Conservation (phyloP, 1,140 invertebrate species). For the Drosophila santomea region DNA sequence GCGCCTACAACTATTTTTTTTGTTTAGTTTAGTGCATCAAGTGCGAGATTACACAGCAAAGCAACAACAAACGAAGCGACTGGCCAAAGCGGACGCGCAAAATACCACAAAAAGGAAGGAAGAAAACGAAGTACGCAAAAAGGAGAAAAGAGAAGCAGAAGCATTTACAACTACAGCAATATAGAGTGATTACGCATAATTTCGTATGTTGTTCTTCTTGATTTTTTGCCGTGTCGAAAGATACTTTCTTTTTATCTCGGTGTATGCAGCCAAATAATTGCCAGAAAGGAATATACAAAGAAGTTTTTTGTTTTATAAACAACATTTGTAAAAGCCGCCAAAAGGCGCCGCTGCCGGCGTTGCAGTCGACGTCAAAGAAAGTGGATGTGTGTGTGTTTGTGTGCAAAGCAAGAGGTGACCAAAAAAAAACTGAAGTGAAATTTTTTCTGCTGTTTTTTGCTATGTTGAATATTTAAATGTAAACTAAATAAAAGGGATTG, state of each 20-base stretch:
- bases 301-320: conserved; percentile 41
- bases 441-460: conserved; percentile 52
- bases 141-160: conserved; percentile 22
- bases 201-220: conserved; percentile 16
- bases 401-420: conserved; percentile 50
- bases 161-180: conserved; percentile 31
- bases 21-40: conserved; percentile 36
- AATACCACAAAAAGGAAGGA: conserved; percentile 18
- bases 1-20: conserved; percentile 20
- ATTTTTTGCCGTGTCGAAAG: conserved; percentile 35
- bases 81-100: conserved; percentile 38
- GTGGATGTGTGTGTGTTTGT: conserved; percentile 26
- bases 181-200: conserved; percentile 72
- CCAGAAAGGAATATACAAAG: conserved; percentile 3
- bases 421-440: conserved; percentile 76
- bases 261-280: conserved; percentile 41
- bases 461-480: conserved; percentile 64
- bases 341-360: conserved; percentile 46
- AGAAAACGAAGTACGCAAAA: conserved; percentile 37
- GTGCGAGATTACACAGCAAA: conserved; percentile 13
- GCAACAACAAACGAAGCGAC: conserved; percentile 32
- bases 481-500: conserved; percentile 26
- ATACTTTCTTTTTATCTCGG: conserved; percentile 8
- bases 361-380: conserved; percentile 57
- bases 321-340: conserved; percentile 70